phyloP scores from a whole-genome alignment of 2,888 invertebrate species.

The Leptinotarsa peninsularis region DNA sequence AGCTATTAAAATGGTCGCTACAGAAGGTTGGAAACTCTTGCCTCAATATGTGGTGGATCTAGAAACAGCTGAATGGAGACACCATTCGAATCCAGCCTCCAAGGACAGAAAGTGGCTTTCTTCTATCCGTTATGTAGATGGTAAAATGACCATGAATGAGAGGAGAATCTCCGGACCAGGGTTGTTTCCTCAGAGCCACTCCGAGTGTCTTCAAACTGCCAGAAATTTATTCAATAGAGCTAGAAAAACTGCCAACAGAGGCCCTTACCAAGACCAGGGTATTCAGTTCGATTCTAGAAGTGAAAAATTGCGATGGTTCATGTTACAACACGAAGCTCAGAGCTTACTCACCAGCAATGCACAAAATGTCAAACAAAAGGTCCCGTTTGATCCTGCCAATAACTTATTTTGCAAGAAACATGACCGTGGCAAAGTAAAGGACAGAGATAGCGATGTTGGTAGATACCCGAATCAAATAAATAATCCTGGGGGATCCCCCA shows the following conservation, averaged over 20 bases:
- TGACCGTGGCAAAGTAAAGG: slow-evolving; percentile 34
- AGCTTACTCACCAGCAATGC: slow-evolving; percentile 79
- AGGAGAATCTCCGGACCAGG: slow-evolving; percentile 79
- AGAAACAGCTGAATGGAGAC: slow-evolving; percentile 91
- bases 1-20: slow-evolving; percentile 87
- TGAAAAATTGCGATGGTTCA: slow-evolving; percentile 85
- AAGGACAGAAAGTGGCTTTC: slow-evolving; percentile 87
- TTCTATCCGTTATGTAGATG: slow-evolving; percentile 73
- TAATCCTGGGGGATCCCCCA: slow-evolving; percentile 67
- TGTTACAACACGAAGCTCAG: slow-evolving; percentile 89
- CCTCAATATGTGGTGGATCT: slow-evolving; percentile 90
- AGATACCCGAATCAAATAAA: slow-evolving; percentile 31
- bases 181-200: slow-evolving; percentile 79
- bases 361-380: slow-evolving; percentile 80
- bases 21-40: slow-evolving; percentile 89
- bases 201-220: slow-evolving; percentile 84
- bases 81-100: slow-evolving; percentile 81
- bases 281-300: slow-evolving; percentile 78
- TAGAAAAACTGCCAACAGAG: slow-evolving; percentile 80
- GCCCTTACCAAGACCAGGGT: slow-evolving; percentile 80
- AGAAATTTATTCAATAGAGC: slow-evolving; percentile 82
- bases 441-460: slow-evolving; percentile 29
- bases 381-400: slow-evolving; percentile 77
- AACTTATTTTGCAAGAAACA: slow-evolving; percentile 40
- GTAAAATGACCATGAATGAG: slow-evolving; percentile 81